Percentiles rank a stretch among this genome's conserved stretches.
phyloP scores from a whole-genome alignment of 2,888 invertebrate species.

The Heliconius cydno region DNA sequence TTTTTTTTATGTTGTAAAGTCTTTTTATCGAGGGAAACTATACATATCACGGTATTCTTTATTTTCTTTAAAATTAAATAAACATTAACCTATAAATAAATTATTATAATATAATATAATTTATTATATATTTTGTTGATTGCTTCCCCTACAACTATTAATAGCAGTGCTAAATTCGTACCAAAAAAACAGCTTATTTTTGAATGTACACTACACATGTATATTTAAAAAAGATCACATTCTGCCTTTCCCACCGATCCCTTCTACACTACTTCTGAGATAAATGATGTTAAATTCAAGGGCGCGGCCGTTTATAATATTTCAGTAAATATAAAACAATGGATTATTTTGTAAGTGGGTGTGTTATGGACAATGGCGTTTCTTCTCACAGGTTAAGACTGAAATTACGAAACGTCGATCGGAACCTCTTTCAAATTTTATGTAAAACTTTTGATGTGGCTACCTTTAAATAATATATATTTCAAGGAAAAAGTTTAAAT shows the following conservation, averaged over 20 bases:
- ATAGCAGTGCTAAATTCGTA: too few relatives aligned
- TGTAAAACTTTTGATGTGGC: not conserved
- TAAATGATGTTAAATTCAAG: conserved; percentile 38
- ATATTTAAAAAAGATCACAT: conserved; percentile 5
- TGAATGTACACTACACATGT: not conserved
- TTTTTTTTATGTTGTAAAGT: too few relatives aligned
- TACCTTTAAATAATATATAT: not conserved
- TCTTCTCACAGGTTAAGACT: conserved; percentile 21
- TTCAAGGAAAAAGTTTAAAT: not conserved
- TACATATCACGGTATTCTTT: too few relatives aligned
- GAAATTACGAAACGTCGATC: conserved; percentile 25
- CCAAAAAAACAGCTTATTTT: too few relatives aligned
- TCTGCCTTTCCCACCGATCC: conserved; percentile 20
- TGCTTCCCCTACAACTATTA: too few relatives aligned
- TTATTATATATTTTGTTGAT: too few relatives aligned
- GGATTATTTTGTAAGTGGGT: conserved; percentile 26
- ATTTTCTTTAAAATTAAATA: too few relatives aligned
- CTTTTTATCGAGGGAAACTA: too few relatives aligned
- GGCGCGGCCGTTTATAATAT: conserved; percentile 37
- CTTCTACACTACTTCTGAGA: conserved; percentile 7
- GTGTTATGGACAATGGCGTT: conserved; percentile 24
- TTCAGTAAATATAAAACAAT: conserved; percentile 35
- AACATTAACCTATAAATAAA: too few relatives aligned
- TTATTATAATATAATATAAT: too few relatives aligned
- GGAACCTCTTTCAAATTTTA: conserved; percentile 13